These are phyloP conservation scores for Esox lucius DNA, from an alignment of 2,797 vertebrate species.

Conservation along the genomic window DNA sequence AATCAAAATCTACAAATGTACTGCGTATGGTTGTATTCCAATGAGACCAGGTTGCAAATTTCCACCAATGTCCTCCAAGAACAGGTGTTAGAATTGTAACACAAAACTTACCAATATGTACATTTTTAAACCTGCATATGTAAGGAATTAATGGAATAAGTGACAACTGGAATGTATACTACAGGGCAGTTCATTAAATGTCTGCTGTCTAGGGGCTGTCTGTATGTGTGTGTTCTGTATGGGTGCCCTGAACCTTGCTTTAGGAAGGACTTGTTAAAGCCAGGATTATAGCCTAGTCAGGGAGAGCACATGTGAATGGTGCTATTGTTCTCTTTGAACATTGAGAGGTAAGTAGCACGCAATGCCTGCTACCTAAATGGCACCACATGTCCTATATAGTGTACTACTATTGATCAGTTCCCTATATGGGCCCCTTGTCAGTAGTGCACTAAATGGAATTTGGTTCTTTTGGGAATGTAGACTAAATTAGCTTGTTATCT, in stretches of 20 bases:
- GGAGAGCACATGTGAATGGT: conserved; percentile 61
- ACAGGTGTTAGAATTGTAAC: no score
- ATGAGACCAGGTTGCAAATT: no score
- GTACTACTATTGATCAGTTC: neutral
- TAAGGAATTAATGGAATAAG: neutral
- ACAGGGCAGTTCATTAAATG: neutral
- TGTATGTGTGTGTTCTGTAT: neutral
- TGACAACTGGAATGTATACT: neutral
- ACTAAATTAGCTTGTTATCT: conserved; percentile 26
- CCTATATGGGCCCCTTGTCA: neutral
- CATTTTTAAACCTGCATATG: no score
- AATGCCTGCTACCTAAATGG: neutral
- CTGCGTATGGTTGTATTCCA: no score
- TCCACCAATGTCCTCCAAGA: neutral
- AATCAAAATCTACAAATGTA: no score
- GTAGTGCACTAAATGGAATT: neutral
- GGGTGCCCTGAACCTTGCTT: conserved; percentile 31
- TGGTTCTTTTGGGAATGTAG: neutral
- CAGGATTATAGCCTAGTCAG: conserved; percentile 45
- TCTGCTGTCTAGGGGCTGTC: neutral
- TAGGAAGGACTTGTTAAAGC: conserved; percentile 39
- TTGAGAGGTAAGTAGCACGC: conserved; percentile 15
- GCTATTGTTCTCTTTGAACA: conserved; percentile 53
- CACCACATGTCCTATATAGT: neutral
- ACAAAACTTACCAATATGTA: no score